Percentiles rank a stretch among this genome's conserved stretches.
phyloP scores from a whole-genome alignment of 1,140 invertebrate species.

The Linepithema humile region DNA sequence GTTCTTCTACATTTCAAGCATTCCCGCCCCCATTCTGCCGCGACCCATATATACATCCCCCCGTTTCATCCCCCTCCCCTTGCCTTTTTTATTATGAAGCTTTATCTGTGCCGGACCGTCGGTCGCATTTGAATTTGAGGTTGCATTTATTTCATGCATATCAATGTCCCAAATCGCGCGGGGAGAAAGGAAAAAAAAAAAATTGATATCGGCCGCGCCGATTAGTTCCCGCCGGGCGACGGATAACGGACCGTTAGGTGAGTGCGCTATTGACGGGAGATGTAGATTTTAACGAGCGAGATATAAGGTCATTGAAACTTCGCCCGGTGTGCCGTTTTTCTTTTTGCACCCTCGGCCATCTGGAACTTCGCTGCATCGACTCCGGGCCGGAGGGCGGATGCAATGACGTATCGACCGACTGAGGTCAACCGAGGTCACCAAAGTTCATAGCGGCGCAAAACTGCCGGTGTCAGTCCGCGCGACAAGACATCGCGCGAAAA shows the following conservation, averaged over 20 bases:
- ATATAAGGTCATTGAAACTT: not conserved
- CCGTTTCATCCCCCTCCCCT: not conserved
- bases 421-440: conserved; percentile 82
- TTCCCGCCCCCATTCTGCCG: not conserved
- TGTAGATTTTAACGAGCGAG: not conserved
- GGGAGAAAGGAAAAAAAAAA: too few species aligned
- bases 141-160: not conserved
- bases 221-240: not conserved
- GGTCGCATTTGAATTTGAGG: not conserved
- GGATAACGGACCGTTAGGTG: not conserved
- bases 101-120: not conserved
- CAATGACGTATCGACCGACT: conserved; percentile 81
- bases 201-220: not conserved
- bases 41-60: not conserved
- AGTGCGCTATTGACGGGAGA: not conserved
- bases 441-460: conserved; percentile 81
- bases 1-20: conserved; percentile 21
- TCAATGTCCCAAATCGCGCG: not conserved
- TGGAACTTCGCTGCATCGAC: conserved; percentile 59
- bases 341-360: conserved; percentile 16
- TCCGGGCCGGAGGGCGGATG: conserved; percentile 62
- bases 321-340: not conserved
- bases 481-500: not conserved
- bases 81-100: not conserved
- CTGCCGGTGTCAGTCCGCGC: conserved; percentile 21